Evolutionary conservation across 2,888 invertebrate genomes (phyloP).

Genomic region (Xestia rhomboidea): DNA sequence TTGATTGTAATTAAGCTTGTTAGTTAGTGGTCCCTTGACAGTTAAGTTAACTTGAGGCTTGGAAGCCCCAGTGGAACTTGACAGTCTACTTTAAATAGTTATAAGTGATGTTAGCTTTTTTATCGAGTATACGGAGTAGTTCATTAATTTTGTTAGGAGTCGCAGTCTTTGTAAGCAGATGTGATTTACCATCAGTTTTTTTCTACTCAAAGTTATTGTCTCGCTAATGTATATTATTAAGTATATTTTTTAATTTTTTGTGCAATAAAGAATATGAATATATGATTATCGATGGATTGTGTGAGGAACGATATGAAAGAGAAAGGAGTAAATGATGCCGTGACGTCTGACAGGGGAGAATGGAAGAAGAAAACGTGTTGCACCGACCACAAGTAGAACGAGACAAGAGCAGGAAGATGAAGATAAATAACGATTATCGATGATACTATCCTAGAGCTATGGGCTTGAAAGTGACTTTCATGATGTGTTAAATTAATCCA

Average conservation of each 20-base stretch:
- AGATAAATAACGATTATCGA: not conserved
- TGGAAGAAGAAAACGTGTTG: too few species aligned
- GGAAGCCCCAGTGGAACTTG: conserved; percentile 18
- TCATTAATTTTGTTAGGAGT: not conserved
- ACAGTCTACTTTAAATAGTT: conserved; percentile 45
- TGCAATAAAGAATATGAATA: too few species aligned
- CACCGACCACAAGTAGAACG: too few species aligned
- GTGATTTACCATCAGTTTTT: conserved; percentile 3
- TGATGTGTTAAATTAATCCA: not conserved
- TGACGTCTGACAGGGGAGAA: too few species aligned
- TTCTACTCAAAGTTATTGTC: not conserved
- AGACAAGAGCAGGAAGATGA: too few species aligned
- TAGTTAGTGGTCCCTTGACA: conserved; percentile 57
- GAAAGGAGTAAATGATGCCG: too few species aligned
- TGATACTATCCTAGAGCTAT: not conserved
- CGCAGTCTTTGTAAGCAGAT: not conserved
- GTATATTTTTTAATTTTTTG: too few species aligned
- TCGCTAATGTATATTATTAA: too few species aligned
- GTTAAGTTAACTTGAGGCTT: conserved; percentile 45
- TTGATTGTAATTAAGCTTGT: conserved; percentile 64
- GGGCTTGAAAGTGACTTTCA: not conserved
- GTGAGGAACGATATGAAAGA: too few species aligned
- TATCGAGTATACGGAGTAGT: not conserved
- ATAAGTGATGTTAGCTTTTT: conserved; percentile 29
- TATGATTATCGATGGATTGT: too few species aligned